Percentiles rank a stretch among this genome's conserved stretches.
Conservation (phyloP, 2,797 vertebrate genomes). For the Saxicola maurus region DNA sequence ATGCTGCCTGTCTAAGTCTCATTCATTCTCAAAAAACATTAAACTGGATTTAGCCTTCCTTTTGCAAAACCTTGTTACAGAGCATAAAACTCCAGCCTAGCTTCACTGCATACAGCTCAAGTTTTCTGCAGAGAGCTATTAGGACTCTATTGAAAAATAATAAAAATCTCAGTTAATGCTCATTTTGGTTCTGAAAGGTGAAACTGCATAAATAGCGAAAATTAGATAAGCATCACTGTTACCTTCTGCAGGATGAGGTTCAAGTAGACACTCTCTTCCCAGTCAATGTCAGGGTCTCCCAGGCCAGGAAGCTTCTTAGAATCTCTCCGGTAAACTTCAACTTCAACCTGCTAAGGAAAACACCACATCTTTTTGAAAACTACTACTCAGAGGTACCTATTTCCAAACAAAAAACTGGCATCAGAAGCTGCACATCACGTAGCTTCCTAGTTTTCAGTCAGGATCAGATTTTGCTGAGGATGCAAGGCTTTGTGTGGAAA, state of each 20-base stretch:
- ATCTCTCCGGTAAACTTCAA: slow-evolving; percentile 95
- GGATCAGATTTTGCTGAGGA: not conserved
- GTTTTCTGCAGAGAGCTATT: not conserved
- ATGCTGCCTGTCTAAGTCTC: not conserved
- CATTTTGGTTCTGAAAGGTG: not conserved
- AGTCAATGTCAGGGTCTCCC: slow-evolving; percentile 96
- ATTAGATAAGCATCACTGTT: not conserved
- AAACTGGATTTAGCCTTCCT: not conserved
- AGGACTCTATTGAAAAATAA: not conserved
- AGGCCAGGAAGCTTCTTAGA: slow-evolving; percentile 96
- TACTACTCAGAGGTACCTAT: not conserved
- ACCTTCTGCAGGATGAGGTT: slow-evolving; percentile 98
- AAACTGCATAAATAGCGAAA: not conserved
- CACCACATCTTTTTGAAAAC: not conserved
- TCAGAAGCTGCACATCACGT: not conserved
- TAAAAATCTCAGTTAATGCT: not conserved
- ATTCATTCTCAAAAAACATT: not conserved
- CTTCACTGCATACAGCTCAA: not conserved
- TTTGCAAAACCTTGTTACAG: not conserved
- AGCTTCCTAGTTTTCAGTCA: not conserved
- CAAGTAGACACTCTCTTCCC: slow-evolving; percentile 97
- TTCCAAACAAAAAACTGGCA: not conserved
- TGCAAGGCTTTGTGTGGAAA: not conserved
- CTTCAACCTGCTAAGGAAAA: slow-evolving; percentile 82
- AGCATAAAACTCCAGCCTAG: not conserved